A percentile compares a stretch with the other conserved stretches of the same genome.
Conservation (phyloP, 2,113 vertebrate species). For the Falco punctatus region DNA sequence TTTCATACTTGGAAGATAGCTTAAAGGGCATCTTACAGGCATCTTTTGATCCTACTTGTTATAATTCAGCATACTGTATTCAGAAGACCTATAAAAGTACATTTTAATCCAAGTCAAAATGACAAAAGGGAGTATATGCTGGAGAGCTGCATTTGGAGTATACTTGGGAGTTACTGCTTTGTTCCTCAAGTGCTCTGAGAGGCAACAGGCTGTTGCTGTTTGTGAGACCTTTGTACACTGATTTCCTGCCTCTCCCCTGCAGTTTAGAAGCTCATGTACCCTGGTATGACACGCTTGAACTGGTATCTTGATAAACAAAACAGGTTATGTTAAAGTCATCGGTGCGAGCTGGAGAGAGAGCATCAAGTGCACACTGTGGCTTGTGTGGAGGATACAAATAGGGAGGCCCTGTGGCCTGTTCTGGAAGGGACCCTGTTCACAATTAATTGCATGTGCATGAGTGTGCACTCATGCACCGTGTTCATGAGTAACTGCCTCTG, state of each 20-base stretch:
- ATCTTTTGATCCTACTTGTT: background rate
- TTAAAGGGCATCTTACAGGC: background rate
- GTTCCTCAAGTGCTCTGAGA: background rate
- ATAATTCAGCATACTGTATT: background rate
- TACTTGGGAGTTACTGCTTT: background rate
- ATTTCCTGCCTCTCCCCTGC: background rate
- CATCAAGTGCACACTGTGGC: background rate
- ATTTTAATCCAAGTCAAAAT: background rate
- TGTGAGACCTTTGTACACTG: fast-evolving
- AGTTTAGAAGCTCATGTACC: background rate
- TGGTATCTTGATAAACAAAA: background rate
- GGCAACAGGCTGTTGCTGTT: background rate
- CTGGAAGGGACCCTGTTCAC: background rate
- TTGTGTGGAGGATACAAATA: background rate
- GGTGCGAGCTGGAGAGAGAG: background rate
- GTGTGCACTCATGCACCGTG: fast-evolving
- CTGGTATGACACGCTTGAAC: background rate
- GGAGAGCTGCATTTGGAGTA: background rate
- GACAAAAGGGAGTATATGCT: background rate
- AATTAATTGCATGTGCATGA: background rate
- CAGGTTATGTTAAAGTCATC: background rate
- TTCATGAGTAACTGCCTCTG: fast-evolving
- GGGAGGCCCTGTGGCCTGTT: background rate
- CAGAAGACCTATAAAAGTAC: background rate
- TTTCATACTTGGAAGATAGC: background rate